Base-by-base conservation (phyloP, 1,140 invertebrate genomes). In the Stegodyphus mimosarum region DNA sequence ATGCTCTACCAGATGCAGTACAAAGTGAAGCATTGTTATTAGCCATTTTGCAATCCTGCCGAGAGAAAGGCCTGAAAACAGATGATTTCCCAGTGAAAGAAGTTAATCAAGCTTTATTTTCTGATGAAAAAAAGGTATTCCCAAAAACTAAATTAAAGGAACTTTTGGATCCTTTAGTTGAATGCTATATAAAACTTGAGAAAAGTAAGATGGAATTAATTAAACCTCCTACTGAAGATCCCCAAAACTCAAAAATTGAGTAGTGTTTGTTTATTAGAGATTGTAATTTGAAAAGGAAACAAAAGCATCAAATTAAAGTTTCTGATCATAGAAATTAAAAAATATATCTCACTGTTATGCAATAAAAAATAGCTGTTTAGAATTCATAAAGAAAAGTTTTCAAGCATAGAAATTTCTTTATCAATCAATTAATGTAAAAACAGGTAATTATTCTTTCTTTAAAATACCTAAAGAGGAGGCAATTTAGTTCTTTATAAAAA, bases 311-410 rank as follows among this genome's bases (percentile, higher is more conserved):
- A 33, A 33, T 33, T 3, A 33, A 33, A 33, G 33, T 33, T 33
- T 33, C 33, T 33, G 33, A 33, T 3, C 33, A 33, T 33, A 33
- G 33, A 3, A 33, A 33, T 33, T 33, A 33, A 33, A 33, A 33
- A 33, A 33, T 33, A 3, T 33, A 33, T 33, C 33, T 33, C 1
- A 33, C 33, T 33, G 33, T 33, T 33, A 33, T 33, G 33, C 33
- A 13, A 6, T 13, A 18, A 87, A 55, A n/a, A 94, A 95, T 77
- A 95, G 91, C 89, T 94, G 93, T 33, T 33, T 33, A 33, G 33
- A 33, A 33, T 33, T 33, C 33, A 33, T 33, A 33, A 33, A 33
- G 33, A 33, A 33, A 33, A 33, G 33, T 33, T 33, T 33, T 33
- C 33, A 33, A 33, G 33, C 33, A 33, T 33, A 33, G 33, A 3